These are phyloP conservation scores for Mesembrinibis cayennensis DNA, from an alignment of 2,113 vertebrate genomes.

Conservation along the genomic window DNA sequence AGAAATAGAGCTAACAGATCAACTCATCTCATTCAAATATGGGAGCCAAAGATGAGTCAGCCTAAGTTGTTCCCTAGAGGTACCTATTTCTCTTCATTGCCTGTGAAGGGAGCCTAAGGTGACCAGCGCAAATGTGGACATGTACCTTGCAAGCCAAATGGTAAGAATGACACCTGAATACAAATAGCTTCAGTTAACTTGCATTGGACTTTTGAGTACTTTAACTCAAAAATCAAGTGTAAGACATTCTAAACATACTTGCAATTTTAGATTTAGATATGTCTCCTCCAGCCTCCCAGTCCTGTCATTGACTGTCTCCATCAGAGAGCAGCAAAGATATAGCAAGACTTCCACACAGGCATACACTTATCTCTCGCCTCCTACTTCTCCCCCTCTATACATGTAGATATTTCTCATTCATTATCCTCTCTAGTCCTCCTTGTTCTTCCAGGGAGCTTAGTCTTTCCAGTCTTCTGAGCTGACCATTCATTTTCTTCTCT, in stretches of 20 bases:
- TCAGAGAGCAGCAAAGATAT: not conserved
- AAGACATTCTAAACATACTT: not conserved
- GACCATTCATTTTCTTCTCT: not conserved
- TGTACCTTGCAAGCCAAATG: not conserved
- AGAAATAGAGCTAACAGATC: not conserved
- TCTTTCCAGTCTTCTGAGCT: not conserved
- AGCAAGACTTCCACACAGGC: not conserved
- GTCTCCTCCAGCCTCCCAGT: not conserved
- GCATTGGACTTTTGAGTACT: not conserved
- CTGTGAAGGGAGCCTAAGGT: not conserved
- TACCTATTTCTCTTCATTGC: not conserved
- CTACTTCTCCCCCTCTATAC: not conserved
- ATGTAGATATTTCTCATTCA: not conserved
- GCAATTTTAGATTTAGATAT: not conserved
- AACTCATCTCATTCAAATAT: not conserved
- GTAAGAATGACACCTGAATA: not conserved
- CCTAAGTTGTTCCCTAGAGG: not conserved
- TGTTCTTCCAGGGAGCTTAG: not conserved
- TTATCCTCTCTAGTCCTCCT: not conserved
- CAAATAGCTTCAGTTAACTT: not conserved
- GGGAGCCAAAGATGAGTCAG: not conserved
- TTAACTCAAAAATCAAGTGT: not conserved
- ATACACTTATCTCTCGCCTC: accelerated
- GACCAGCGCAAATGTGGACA: not conserved
- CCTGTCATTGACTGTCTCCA: not conserved